These are phyloP conservation scores for Corythoichthys haematopterus DNA, from an alignment of 2,113 vertebrate species.

Conservation along the genomic window DNA sequence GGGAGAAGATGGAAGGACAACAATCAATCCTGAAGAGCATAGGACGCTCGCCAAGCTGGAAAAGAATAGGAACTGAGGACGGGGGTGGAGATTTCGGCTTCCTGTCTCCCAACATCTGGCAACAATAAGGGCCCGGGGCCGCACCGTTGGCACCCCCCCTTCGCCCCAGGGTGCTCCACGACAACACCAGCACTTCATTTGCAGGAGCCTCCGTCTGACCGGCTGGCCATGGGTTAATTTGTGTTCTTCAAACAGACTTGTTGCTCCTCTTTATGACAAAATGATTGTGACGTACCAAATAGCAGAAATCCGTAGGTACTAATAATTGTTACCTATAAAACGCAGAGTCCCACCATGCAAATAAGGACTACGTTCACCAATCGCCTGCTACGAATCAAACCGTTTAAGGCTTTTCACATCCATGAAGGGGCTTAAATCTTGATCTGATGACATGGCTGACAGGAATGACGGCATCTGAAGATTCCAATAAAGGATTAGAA, in stretches of 20 bases:
- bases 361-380: no score
- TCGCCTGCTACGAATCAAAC: no score
- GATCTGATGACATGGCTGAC: no score
- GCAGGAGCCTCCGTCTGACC: slow-evolving; percentile 69
- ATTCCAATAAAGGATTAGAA: no score
- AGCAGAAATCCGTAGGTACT: not conserved
- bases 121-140: slow-evolving; percentile 71
- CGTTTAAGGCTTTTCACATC: no score
- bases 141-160: slow-evolving; percentile 47
- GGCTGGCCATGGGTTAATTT: slow-evolving; percentile 80
- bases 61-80: slow-evolving; percentile 1
- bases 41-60: slow-evolving; percentile 13
- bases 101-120: slow-evolving; percentile 85
- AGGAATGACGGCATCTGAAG: no score
- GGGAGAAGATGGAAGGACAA: not conserved
- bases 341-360: no score
- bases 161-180: slow-evolving; percentile 1
- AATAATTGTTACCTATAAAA: no score
- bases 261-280: not conserved
- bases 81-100: slow-evolving; percentile 25
- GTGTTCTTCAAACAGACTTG: slow-evolving; percentile 63
- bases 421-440: no score
- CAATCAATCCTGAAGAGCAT: slow-evolving; percentile 28
- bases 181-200: slow-evolving; percentile 71
- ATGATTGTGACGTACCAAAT: fast-evolving